These are phyloP conservation scores for Anoplophora glabripennis DNA, from an alignment of 1,140 invertebrate species.

Conservation along the genomic window DNA sequence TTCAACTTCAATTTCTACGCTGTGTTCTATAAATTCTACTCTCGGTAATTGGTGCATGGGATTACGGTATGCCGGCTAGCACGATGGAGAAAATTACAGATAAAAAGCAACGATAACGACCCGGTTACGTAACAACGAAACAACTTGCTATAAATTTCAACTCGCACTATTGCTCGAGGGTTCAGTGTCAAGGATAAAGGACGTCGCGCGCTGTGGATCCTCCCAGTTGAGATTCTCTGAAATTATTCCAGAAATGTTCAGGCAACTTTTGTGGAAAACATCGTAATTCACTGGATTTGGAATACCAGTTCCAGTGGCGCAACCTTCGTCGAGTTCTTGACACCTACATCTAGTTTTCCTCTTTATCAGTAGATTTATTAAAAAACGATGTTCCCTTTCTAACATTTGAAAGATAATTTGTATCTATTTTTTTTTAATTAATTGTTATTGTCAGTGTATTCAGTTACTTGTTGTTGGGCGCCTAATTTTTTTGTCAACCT, in stretches of 20 bases:
- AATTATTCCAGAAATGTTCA: not conserved
- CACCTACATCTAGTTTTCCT: not conserved
- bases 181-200: constrained; percentile 10
- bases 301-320: not conserved
- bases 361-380: no score
- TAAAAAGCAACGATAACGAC: constrained; percentile 3
- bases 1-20: no score
- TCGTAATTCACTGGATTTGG: constrained; percentile 3
- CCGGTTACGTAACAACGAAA: constrained; percentile 6
- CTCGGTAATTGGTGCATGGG: not conserved
- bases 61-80: not conserved
- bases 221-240: not conserved
- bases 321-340: not conserved
- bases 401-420: no score
- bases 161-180: not conserved
- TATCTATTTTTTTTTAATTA: no score
- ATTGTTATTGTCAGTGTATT: no score
- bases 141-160: constrained; percentile 2
- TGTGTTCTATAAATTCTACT: not conserved
- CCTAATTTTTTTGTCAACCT: no score
- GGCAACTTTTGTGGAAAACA: not conserved
- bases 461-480: no score
- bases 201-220: not conserved
- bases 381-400: no score
- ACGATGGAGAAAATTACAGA: constrained; percentile 2